Evolutionary conservation across 2,888 invertebrate genomes (phyloP), one percentile per base, ranked within the genome.

Genomic region (Nesidiocoris tenuis): DNA sequence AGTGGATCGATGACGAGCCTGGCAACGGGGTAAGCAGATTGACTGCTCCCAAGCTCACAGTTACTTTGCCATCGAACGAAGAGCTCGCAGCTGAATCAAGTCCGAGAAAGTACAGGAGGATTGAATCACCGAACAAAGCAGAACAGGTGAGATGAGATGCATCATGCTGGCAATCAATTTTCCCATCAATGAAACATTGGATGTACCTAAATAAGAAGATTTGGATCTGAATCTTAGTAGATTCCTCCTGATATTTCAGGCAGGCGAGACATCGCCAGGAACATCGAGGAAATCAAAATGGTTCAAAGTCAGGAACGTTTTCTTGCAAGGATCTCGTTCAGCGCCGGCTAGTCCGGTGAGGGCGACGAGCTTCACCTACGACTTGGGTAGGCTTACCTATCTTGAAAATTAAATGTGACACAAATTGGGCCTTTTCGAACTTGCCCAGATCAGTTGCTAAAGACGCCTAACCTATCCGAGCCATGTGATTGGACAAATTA

Each of bases 241-340:
- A 7, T 54, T 54, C n/a, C 1, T 21, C 18, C 61, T 63, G 21
- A 23, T 39, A 7, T 24, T 67, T 23, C 65, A 74, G 74, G 67
- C 9, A n/a, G 75, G 19, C n/a, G 59, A 70, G 22, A 9, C 56
- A 19, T 82, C 83, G 5, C 82, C 83, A 63, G 82, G 83, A 61
- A 81, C 86, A 80, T 85, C 87, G 23, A 86, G 87, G 18, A 84
- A 87, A 23, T 85, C 91, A 77, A 90, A 90, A 83, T 92, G 91
- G 91, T 88, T 87, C 64, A 89, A 89, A 82, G 90, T 91, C 77
- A 90, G 92, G 84, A 85, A 90, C 81, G 89, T 90, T 25, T 90
- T 91, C 84, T 85, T 67, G 0, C 75, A 75, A 61, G 74, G 74
- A 1, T 75, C 75, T 3, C 56, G 75, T 1, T 90, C 90, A 2